Percentiles rank a stretch among this genome's conserved stretches.
Evolutionary conservation across 1,140 invertebrate species (phyloP).

Genomic region (Armadillidium nasatum): DNA sequence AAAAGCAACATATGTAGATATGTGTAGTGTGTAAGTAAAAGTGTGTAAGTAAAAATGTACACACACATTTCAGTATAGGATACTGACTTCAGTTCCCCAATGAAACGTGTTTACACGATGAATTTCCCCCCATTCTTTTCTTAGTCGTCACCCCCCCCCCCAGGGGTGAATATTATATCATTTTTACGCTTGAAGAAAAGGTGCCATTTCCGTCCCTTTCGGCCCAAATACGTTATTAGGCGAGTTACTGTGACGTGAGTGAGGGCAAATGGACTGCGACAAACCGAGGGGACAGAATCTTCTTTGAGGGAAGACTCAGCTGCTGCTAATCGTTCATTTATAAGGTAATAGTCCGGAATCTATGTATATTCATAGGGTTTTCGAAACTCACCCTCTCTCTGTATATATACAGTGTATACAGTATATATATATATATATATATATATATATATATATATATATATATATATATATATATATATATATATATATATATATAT

Average conservation of each 20-base stretch:
- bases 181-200: neutral
- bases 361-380: no score
- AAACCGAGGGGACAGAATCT: neutral
- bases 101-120: no score
- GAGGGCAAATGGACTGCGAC: neutral
- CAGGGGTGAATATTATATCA: constrained; percentile 7
- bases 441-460: constrained; percentile 3
- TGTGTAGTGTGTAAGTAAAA: no score
- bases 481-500: constrained; percentile 6
- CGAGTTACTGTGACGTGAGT: neutral
- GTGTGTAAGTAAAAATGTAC: no score
- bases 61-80: no score
- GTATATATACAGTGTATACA: neutral
- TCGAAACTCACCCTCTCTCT: neutral
- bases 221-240: neutral
- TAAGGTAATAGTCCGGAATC: neutral
- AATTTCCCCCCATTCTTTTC: neutral
- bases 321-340: neutral
- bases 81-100: no score
- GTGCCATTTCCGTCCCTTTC: neutral
- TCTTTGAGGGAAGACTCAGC: neutral
- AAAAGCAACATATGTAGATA: no score
- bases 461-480: neutral
- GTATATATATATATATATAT: neutral
- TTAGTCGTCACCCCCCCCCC: neutral